Evolutionary conservation across 2,797 vertebrate species (phyloP), one percentile per base, ranked within the genome.

Genomic region (Lepilemur ruficaudatus): DNA sequence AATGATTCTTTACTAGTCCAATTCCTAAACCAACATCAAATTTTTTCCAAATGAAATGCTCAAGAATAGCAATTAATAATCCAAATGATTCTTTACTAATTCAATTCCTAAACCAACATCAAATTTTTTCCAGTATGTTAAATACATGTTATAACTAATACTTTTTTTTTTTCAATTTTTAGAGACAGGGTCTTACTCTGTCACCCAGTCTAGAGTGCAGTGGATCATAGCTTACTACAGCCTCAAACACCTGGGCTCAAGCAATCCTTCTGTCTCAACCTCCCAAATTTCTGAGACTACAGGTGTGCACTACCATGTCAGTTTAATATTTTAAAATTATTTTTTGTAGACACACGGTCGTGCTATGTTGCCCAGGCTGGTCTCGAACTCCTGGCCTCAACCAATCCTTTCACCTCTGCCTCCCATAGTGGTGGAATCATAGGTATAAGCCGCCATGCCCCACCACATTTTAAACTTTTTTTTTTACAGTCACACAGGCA

Each of bases 1-100:
- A 97, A 72, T 82, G 75, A 72, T 73, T 95, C 32, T 78, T 93
- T 72, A 89, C 63, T 92, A 83, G 32, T 81, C 55, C 28, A 81
- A 70, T 90, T 57, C 79, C 46, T 65, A 41, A 85, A 82, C 9
- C 22, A 81, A 59, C 15, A 83, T 80, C 50, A 72, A 90, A 59
- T 30, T 83, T 91, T 38, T 69, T n/a, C 48, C 48, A 94, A 94
- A 86, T 38, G 17, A 80, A 43, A 75, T 70, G 73, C 1, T 15
- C 41, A 88, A 96, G 23, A 93, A 85, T 50, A 32, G 85, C 0
- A 85, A 4, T 25, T 55, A 57, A 72, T 87, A 87, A 65, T 83
- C 6, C 63, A 83, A 97, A 73, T 83, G 76, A 73, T 69, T 93
- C 38, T 79, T 93, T 72, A 89, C 63, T 92, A 80, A 38, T 82